Evolutionary conservation across 2,113 vertebrate genomes (phyloP), one percentile per base, ranked within the genome.

Genomic region (Ceyx cyanopectus): DNA sequence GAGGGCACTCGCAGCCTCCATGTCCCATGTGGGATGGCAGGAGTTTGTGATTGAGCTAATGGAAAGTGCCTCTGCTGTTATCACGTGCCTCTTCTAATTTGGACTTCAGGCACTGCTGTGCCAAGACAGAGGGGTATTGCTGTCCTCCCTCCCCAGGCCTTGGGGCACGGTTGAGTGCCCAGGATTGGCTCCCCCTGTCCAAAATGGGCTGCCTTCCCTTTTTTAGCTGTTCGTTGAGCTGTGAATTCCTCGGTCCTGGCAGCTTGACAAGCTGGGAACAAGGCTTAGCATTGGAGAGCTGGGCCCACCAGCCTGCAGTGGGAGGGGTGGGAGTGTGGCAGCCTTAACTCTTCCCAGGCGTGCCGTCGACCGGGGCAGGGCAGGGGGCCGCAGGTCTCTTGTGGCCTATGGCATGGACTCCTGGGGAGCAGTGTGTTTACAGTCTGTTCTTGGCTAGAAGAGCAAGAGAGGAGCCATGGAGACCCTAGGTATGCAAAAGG

Each of bases 171-270:
- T 97, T 96, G 97, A 97, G 97, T 97, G 97, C 97, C 94, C 62
- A 10, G 93, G 96, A 98, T 98, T 98, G 98, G 98, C 98, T 98
- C 97, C 97, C 96, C 95, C 97, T 98, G 97, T 98, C 98, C 97
- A 97, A 98, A 98, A 98, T 98, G 98, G 98, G 98, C 98, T 98
- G 98, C 98, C 98, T 98, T 98, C 98, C 98, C 98, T 98, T 99
- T 98, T 99, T 98, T 99, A 98, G 98, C 98, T 97, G 97, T 98
- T 98, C 90, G 98, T 97, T 96, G 98, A 98, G 98, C 98, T 94
- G 97, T 97, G 96, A 98, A 98, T 98, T 98, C 98, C 98, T 98
- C 85, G 89, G 97, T 97, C 94, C 97, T 98, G 98, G 98, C 98
- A 98, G 97, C 92, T 90, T 98, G 98, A 98, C 98, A 98, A 98